Evolutionary conservation across 1,140 invertebrate genomes (phyloP).

Genomic region (Colletes gigas): DNA sequence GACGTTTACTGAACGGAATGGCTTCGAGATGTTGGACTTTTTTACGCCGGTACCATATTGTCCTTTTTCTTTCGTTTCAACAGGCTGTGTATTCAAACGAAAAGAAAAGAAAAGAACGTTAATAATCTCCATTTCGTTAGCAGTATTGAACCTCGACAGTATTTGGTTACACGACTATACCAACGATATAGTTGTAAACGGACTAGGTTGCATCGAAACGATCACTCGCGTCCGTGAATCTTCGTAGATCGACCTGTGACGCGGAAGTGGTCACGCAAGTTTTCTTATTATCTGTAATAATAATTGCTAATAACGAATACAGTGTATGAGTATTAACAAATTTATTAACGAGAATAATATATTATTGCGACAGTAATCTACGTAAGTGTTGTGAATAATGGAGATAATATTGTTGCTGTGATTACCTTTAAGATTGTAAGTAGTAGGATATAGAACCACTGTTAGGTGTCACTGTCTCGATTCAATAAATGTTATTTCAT

Average conservation of each 20-base stretch:
- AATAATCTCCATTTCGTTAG: neutral
- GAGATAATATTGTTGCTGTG: conserved; percentile 83
- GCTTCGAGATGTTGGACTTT: neutral
- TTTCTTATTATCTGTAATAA: conserved; percentile 76
- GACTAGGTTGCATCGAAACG: neutral
- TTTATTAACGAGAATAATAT: conserved; percentile 78
- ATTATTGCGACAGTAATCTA: conserved; percentile 80
- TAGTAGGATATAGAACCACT: conserved; percentile 80
- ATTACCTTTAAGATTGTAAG: conserved; percentile 82
- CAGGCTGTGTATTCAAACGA: neutral
- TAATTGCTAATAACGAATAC: conserved; percentile 76
- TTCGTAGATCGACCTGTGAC: conserved; percentile 22
- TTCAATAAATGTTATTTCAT: conserved; percentile 82
- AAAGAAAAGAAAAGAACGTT: too few species aligned
- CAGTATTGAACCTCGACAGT: neutral
- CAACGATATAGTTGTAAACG: neutral
- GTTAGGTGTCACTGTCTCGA: conserved; percentile 80
- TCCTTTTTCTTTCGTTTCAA: neutral
- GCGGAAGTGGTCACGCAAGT: conserved; percentile 60
- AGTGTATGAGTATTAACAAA: conserved; percentile 80
- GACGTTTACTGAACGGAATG: neutral
- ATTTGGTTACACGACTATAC: neutral
- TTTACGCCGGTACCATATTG: neutral
- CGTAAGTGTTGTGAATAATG: conserved; percentile 82
- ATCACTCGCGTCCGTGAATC: neutral